A percentile compares a stretch with the other conserved stretches of the same genome.
Evolutionary conservation across 2,113 vertebrate genomes (phyloP).

Genomic region (Chrysemys picta): DNA sequence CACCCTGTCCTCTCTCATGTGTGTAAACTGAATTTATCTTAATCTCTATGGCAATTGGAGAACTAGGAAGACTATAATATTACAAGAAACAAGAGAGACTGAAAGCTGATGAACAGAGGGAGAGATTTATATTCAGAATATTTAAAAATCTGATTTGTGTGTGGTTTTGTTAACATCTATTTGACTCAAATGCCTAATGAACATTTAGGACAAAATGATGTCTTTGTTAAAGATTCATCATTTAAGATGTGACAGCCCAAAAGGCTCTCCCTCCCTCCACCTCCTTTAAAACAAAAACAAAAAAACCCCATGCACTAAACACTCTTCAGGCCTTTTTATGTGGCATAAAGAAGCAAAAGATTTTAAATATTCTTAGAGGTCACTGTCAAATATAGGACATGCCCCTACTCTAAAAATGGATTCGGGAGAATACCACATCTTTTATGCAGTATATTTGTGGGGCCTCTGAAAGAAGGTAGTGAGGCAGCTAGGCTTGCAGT

Average conservation of each 20-base stretch:
- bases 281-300: not conserved
- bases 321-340: not conserved
- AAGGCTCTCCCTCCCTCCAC: not conserved
- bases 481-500: not conserved
- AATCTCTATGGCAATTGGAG: not conserved
- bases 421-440: not conserved
- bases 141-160: not conserved
- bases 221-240: not conserved
- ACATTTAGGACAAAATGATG: not conserved
- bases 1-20: not conserved
- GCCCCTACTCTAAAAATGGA: not conserved
- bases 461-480: not conserved
- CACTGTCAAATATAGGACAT: not conserved
- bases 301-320: too few relatives aligned
- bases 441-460: not conserved
- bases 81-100: not conserved
- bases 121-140: not conserved
- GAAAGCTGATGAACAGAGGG: not conserved
- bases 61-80: not conserved
- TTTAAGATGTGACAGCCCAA: not conserved
- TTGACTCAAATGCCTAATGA: not conserved
- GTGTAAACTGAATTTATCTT: not conserved
- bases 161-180: not conserved
- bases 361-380: not conserved
- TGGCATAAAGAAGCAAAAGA: not conserved